A percentile compares a stretch with the other conserved stretches of the same genome.
These are phyloP conservation scores for Helleia helle DNA, from an alignment of 2,888 invertebrate species.

Conservation along the genomic window DNA sequence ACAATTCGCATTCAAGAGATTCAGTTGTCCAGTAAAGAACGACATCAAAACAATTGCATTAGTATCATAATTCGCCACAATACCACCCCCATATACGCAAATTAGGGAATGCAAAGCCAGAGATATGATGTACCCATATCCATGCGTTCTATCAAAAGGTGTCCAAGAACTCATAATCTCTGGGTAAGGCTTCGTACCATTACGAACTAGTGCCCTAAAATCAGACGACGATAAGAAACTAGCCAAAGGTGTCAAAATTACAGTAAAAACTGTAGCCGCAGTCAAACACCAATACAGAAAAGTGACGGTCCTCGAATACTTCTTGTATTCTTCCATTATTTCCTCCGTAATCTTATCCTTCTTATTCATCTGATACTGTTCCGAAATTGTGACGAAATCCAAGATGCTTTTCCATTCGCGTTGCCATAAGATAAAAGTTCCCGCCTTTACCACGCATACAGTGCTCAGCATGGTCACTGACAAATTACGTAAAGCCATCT, in stretches of 20 bases:
- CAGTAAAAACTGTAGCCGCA: conserved; percentile 39
- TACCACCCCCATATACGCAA: conserved; percentile 51
- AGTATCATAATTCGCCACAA: conserved; percentile 53
- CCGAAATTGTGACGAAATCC: conserved; percentile 37
- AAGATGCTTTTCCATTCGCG: conserved; percentile 39
- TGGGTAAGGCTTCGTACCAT: conserved; percentile 40
- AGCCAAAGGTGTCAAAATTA: conserved; percentile 42
- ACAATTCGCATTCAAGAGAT: conserved; percentile 41
- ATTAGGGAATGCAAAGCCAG: conserved; percentile 36
- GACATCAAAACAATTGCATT: conserved; percentile 52
- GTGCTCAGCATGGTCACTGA: conserved; percentile 51
- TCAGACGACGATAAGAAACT: conserved; percentile 33
- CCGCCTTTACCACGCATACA: conserved; percentile 45
- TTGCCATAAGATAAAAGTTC: conserved; percentile 45
- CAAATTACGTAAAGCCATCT: conserved; percentile 44
- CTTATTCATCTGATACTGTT: conserved; percentile 33
- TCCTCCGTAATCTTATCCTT: conserved; percentile 25
- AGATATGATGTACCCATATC: conserved; percentile 40
- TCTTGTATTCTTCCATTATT: conserved; percentile 37
- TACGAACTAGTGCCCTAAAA: conserved; percentile 26
- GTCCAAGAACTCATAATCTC: conserved; percentile 59
- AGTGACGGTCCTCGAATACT: conserved; percentile 44
- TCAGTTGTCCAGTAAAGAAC: conserved; percentile 54
- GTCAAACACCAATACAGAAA: conserved; percentile 48
- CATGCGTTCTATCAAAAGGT: conserved; percentile 43